phyloP scores from a whole-genome alignment of 2,113 vertebrate genomes.

The Barbus barbus region DNA sequence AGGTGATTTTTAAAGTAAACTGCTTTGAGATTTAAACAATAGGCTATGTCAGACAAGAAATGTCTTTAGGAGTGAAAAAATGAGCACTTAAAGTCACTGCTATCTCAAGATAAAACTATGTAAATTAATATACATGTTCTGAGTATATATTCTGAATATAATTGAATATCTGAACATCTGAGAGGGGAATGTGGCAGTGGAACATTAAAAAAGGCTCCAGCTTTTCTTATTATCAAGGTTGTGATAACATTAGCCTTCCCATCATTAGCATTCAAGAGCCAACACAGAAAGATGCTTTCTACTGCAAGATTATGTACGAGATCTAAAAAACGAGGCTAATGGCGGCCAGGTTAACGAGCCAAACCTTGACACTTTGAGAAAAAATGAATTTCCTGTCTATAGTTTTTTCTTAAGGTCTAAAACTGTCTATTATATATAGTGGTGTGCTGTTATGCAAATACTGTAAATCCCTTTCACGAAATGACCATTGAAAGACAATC shows the following conservation, averaged over 20 bases:
- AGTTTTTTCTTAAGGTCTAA: background rate
- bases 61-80: background rate
- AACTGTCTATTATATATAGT: background rate
- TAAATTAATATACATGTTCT: no score
- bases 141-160: background rate
- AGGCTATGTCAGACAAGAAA: background rate
- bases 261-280: background rate
- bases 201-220: background rate
- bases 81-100: background rate
- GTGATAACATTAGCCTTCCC: background rate
- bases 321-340: background rate
- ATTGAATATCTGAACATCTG: background rate
- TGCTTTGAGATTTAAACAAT: background rate
- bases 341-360: background rate
- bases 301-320: background rate
- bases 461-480: background rate
- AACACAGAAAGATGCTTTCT: background rate
- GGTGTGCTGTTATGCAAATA: background rate
- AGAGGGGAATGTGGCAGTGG: background rate
- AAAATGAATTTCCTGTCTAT: background rate
- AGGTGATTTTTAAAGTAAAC: background rate
- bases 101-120: background rate
- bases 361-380: background rate
- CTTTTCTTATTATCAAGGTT: background rate
- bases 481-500: background rate